phyloP scores from a whole-genome alignment of 2,888 invertebrate genomes.

The Lithophane ornitopus region DNA sequence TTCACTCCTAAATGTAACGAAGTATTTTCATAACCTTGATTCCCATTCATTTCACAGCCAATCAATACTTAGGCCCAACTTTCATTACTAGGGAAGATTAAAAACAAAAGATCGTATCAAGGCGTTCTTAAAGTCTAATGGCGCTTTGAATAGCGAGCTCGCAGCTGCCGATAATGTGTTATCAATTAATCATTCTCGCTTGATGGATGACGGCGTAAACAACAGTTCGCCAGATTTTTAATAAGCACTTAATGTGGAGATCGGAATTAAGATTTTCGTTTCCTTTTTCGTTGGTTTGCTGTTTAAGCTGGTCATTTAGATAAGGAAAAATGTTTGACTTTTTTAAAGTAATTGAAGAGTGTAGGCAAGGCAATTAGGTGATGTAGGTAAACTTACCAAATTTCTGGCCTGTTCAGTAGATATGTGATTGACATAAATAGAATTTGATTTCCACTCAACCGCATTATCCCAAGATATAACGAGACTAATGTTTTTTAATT shows the following conservation, averaged over 20 bases:
- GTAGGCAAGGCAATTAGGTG: background rate
- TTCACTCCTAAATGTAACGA: background rate
- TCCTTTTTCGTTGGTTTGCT: conserved; percentile 18
- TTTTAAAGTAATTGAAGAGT: conserved; percentile 8
- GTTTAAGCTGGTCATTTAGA: conserved; percentile 42
- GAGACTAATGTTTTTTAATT: too few species aligned
- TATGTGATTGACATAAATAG: too few species aligned
- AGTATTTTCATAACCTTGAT: conserved; percentile 26
- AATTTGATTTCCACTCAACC: too few species aligned
- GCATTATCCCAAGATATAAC: too few species aligned
- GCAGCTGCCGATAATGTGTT: conserved; percentile 78
- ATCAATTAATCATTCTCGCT: conserved; percentile 78
- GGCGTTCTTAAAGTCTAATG: conserved; percentile 69
- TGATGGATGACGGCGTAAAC: conserved; percentile 79
- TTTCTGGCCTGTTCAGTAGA: too few species aligned
- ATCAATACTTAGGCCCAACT: conserved; percentile 60
- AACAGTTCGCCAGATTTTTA: conserved; percentile 70
- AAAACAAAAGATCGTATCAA: conserved; percentile 66
- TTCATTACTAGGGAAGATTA: conserved; percentile 59
- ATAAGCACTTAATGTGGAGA: conserved; percentile 63
- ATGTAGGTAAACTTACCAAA: too few species aligned
- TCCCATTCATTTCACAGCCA: conserved; percentile 34
- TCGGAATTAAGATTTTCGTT: conserved; percentile 58
- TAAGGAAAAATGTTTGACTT: conserved; percentile 6
- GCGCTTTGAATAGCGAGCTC: conserved; percentile 72